Evolutionary conservation across 1,140 invertebrate species (phyloP), one percentile per base, ranked within the genome.

Genomic region (Glossosoma conforme): DNA sequence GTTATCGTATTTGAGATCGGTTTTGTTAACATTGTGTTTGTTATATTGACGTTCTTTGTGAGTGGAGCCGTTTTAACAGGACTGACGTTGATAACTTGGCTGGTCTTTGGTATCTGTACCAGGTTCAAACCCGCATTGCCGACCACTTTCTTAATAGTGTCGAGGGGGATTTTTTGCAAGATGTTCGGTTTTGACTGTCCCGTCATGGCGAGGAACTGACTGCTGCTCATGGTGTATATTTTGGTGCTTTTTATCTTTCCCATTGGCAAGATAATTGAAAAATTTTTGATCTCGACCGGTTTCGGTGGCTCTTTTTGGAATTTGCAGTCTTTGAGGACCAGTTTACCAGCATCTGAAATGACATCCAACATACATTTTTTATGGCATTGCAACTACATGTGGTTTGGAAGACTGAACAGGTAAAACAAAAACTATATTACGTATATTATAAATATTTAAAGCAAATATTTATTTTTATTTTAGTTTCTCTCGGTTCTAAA

Each of bases 321-420:
- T 41, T 52, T 60, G 11, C 38, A 28, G 22, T 71, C 66, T 52
- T 87, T 85, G 52, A 89, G 65, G 3, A 86, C 79, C 58, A 88
- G 72, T 62, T 88, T 88, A 13, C 87, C 87, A 42, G 85, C 85
- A 64, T 89, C 83, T 77, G 59, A 35, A 65, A 67, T 44, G n/a
- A n/a, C n/a, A n/a, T n/a, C n/a, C n/a, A n/a, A n/a, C n/a, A n/a
- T n/a, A n/a, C n/a, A n/a, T n/a, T n/a, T n/a, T n/a, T n/a, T n/a
- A n/a, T n/a, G n/a, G n/a, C n/a, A n/a, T n/a, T n/a, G n/a, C n/a
- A n/a, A n/a, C n/a, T n/a, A n/a, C n/a, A n/a, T n/a, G n/a, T n/a
- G n/a, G n/a, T n/a, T n/a, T n/a, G n/a, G n/a, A n/a, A n/a, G n/a
- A n/a, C n/a, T n/a, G n/a, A n/a, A n/a, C n/a, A n/a, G n/a, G n/a